phyloP scores from a whole-genome alignment of 2,113 vertebrate species.

The Eurypyga helias region DNA sequence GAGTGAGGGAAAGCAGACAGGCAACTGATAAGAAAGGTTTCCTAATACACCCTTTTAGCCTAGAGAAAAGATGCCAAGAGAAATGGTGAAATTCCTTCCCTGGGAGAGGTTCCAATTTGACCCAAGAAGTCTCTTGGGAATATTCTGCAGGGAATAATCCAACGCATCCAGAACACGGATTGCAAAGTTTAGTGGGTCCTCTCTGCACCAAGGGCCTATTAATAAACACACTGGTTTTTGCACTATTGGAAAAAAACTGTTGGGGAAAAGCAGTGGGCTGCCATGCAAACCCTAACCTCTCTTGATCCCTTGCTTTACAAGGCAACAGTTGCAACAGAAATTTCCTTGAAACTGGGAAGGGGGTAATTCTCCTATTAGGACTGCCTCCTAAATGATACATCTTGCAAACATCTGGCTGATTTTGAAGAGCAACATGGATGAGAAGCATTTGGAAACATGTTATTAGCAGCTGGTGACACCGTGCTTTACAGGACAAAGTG shows the following conservation, averaged over 20 bases:
- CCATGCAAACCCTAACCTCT: background rate
- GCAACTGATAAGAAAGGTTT: constrained; percentile 22
- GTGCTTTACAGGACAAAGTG: constrained; percentile 2
- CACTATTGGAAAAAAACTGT: background rate
- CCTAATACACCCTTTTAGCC: background rate
- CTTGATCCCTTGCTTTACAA: background rate
- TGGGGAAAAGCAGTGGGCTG: background rate
- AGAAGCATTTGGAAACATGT: background rate
- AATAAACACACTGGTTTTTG: background rate
- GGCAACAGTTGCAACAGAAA: background rate
- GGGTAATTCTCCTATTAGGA: background rate
- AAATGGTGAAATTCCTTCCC: background rate
- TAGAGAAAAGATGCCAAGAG: background rate
- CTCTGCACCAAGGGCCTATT: background rate
- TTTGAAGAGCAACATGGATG: background rate
- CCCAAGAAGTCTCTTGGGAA: background rate
- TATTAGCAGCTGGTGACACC: constrained; percentile 28
- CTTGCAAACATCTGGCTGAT: background rate
- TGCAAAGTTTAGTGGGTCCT: background rate
- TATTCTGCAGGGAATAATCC: background rate
- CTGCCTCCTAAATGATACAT: background rate
- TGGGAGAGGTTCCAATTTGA: background rate
- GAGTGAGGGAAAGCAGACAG: background rate
- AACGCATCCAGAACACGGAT: accelerated
- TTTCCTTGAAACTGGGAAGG: background rate